Evolutionary conservation across 2,113 vertebrate genomes (phyloP).

Genomic region (Macaca fascicularis): T2T-MFA8v1.1 NC_088391.1:37702001-37702500

Average conservation of each 20-base stretch:
- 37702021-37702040: slow-evolving; percentile 13
- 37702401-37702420: not conserved
- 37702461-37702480: not conserved
- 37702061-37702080: not conserved
- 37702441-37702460: not conserved
- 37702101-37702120: not conserved
- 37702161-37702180: not conserved
- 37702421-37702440: not conserved
- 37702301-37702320: not conserved
- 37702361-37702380: not conserved
- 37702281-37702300: not conserved
- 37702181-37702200: not conserved
- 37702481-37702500: not conserved
- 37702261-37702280: not conserved
- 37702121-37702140: not conserved
- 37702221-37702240: not conserved
- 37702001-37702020: not conserved
- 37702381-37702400: not conserved
- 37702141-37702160: not conserved
- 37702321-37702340: not conserved
- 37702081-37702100: not conserved
- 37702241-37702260: not conserved
- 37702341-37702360: not conserved
- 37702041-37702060: not conserved
- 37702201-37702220: not conserved